Conservation (phyloP, 2,888 invertebrate species). For the Matsumyia berberina region DNA sequence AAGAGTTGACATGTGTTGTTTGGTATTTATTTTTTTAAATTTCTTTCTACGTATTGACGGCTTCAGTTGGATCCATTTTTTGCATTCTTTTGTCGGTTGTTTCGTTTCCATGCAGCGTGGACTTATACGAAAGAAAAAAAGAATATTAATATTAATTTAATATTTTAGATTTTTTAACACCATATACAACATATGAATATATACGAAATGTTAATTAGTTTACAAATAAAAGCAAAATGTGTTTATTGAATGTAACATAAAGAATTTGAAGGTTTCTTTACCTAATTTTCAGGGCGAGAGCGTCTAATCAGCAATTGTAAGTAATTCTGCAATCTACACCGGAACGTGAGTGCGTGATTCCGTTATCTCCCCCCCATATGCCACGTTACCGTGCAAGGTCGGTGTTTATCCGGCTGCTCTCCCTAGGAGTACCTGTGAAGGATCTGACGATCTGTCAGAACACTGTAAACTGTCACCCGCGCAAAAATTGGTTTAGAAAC, state of each 20-base stretch:
- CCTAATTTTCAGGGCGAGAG: too few relatives aligned
- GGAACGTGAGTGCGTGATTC: too few relatives aligned
- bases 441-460: too few relatives aligned
- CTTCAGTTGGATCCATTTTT: background rate
- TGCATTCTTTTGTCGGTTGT: conserved; percentile 17
- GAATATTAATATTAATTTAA: conserved; percentile 41
- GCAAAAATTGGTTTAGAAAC: too few relatives aligned
- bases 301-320: too few relatives aligned
- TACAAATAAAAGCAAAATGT: conserved; percentile 57
- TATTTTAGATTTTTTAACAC: conserved; percentile 60
- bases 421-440: too few relatives aligned
- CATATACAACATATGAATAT: conserved; percentile 45
- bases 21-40: conserved; percentile 35
- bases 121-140: background rate
- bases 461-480: too few relatives aligned
- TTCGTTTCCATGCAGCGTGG: conserved; percentile 25
- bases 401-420: too few relatives aligned
- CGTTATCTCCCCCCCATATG: too few relatives aligned
- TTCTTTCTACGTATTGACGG: background rate
- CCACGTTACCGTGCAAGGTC: too few relatives aligned
- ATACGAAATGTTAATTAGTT: conserved; percentile 72
- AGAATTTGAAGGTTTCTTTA: background rate
- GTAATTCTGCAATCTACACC: too few relatives aligned
- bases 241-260: conserved; percentile 19
- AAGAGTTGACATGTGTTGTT: conserved; percentile 21